These are phyloP conservation scores for Orius insidiosus DNA, from an alignment of 1,140 invertebrate genomes.

Conservation along the genomic window DNA sequence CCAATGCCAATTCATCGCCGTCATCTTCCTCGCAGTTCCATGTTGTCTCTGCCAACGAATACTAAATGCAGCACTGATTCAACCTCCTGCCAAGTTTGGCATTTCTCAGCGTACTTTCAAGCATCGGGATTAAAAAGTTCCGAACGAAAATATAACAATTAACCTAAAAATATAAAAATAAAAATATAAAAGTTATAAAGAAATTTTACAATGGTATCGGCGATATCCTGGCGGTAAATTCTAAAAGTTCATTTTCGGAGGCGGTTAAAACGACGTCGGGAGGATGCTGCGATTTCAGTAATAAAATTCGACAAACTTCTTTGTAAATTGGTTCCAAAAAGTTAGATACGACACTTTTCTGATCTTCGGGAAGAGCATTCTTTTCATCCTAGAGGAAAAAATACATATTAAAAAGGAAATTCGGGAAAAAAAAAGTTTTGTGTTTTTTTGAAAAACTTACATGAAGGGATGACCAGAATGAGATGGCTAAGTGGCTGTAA, in stretches of 20 bases:
- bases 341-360: slow-evolving; percentile 29
- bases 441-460: slow-evolving; percentile 28
- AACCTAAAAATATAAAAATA: slow-evolving; percentile 4
- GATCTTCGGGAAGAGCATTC: slow-evolving; percentile 29
- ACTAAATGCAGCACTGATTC: slow-evolving; percentile 13
- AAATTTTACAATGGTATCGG: slow-evolving; percentile 56
- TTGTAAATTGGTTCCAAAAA: slow-evolving; percentile 46
- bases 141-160: slow-evolving; percentile 12
- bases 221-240: slow-evolving; percentile 80
- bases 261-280: slow-evolving; percentile 32
- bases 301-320: slow-evolving; percentile 36
- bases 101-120: slow-evolving; percentile 7
- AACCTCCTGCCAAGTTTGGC: slow-evolving; percentile 13
- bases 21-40: slow-evolving; percentile 2
- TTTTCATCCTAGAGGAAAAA: slow-evolving; percentile 44
- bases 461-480: slow-evolving; percentile 83
- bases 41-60: slow-evolving; percentile 11
- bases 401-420: too few species aligned
- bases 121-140: slow-evolving; percentile 12
- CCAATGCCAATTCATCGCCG: background rate
- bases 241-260: slow-evolving; percentile 74
- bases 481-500: slow-evolving; percentile 63
- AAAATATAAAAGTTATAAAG: slow-evolving; percentile 41
- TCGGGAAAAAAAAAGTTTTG: too few species aligned
- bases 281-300: slow-evolving; percentile 45